Conservation (phyloP, 2,888 invertebrate genomes). For the Polylopha cassiicola region DNA sequence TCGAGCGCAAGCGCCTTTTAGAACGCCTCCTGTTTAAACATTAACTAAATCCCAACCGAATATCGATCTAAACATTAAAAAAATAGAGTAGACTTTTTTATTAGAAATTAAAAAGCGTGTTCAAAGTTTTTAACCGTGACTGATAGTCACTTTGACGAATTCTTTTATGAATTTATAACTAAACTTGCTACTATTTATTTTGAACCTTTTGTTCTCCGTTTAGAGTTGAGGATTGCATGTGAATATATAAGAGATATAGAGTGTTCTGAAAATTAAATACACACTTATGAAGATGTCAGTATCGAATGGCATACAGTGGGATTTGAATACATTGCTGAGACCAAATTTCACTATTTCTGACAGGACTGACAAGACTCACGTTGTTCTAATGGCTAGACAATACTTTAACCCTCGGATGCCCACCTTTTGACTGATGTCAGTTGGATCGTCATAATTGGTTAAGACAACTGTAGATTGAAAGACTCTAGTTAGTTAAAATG, state of each 20-base stretch:
- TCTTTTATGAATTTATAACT: slow-evolving; percentile 47
- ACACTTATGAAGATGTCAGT: slow-evolving; percentile 69
- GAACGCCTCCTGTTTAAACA: slow-evolving; percentile 50
- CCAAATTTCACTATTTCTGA: slow-evolving; percentile 66
- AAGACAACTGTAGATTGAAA: slow-evolving; percentile 17
- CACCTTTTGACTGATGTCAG: slow-evolving; percentile 8
- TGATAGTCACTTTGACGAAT: slow-evolving; percentile 65
- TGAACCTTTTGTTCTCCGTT: background rate
- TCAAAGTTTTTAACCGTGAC: slow-evolving; percentile 46
- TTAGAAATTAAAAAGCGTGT: slow-evolving; percentile 37
- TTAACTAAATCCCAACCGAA: slow-evolving; percentile 32
- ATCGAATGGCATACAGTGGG: slow-evolving; percentile 65
- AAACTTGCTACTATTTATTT: slow-evolving; percentile 10
- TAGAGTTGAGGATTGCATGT: slow-evolving; percentile 29
- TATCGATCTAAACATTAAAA: slow-evolving; percentile 19
- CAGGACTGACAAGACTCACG: slow-evolving; percentile 45
- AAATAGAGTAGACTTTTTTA: slow-evolving; percentile 28
- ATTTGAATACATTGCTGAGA: slow-evolving; percentile 64
- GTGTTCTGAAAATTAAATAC: slow-evolving; percentile 30
- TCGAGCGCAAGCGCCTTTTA: slow-evolving; percentile 53
- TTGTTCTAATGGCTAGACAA: slow-evolving; percentile 30
- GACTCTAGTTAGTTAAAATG: slow-evolving; percentile 7
- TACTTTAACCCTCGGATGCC: slow-evolving; percentile 38
- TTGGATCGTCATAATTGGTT: slow-evolving; percentile 20
- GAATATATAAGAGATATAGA: slow-evolving; percentile 23